A percentile compares a stretch with the other conserved stretches of the same genome.
These are phyloP conservation scores for Leptinotarsa undecemlineata DNA, from an alignment of 1,140 invertebrate genomes.

Conservation along the genomic window DNA sequence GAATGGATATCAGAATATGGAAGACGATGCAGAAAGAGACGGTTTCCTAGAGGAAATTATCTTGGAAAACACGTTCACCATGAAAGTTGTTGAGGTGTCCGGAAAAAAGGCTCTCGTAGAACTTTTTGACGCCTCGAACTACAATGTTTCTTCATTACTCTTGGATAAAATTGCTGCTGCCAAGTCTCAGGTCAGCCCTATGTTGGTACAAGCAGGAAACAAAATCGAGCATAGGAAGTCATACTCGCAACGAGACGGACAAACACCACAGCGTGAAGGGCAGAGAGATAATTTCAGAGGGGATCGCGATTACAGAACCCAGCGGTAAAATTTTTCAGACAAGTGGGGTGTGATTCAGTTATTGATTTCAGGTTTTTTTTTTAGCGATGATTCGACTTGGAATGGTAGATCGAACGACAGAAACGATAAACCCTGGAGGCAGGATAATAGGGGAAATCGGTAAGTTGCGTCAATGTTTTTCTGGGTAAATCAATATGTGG, in stretches of 20 bases:
- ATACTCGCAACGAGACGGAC: slow-evolving; percentile 5
- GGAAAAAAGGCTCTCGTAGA: slow-evolving; percentile 59
- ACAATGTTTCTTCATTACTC: slow-evolving; percentile 50
- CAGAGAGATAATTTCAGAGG: slow-evolving; percentile 25
- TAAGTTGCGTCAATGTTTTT: slow-evolving; percentile 2
- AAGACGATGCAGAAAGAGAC: slow-evolving; percentile 51
- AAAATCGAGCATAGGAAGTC: slow-evolving; percentile 48
- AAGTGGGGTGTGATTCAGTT: background rate
- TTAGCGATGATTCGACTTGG: slow-evolving; percentile 27
- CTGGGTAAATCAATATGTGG: too few relatives aligned
- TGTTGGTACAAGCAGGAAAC: slow-evolving; percentile 48
- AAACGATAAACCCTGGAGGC: slow-evolving; percentile 34
- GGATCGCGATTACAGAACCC: slow-evolving; percentile 31
- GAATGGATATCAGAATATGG: slow-evolving; percentile 59
- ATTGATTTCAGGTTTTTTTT: slow-evolving; percentile 13
- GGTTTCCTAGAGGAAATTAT: slow-evolving; percentile 57
- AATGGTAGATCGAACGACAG: slow-evolving; percentile 21
- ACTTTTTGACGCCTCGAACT: slow-evolving; percentile 55
- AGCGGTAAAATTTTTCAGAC: slow-evolving; percentile 31
- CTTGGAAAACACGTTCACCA: slow-evolving; percentile 58
- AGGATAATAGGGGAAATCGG: slow-evolving; percentile 31
- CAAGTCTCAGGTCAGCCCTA: slow-evolving; percentile 48
- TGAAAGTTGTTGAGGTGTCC: slow-evolving; percentile 61
- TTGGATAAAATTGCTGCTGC: slow-evolving; percentile 49
- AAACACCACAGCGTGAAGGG: slow-evolving; percentile 23